A percentile compares a stretch with the other conserved stretches of the same genome.
phyloP scores from a whole-genome alignment of 1,140 invertebrate genomes.

The Dryas iulia region DNA sequence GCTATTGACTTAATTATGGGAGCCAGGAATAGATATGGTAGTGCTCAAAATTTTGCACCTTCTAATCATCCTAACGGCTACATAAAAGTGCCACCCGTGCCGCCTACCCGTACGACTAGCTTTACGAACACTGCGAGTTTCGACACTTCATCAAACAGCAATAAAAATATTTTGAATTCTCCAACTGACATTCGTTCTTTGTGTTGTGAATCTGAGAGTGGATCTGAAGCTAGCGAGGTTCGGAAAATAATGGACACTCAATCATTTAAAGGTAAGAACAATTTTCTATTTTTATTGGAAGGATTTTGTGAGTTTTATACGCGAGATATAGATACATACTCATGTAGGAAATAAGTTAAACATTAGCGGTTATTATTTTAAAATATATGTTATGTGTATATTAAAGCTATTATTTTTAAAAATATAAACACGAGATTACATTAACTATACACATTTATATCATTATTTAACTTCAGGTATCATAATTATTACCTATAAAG shows the following conservation, averaged over 20 bases:
- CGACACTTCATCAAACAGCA: slow-evolving; percentile 36
- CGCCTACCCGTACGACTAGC: slow-evolving; percentile 60
- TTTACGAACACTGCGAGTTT: slow-evolving; percentile 37
- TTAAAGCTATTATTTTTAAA: too few species aligned
- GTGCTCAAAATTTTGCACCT: slow-evolving; percentile 13
- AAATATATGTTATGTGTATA: too few species aligned
- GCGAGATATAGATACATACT: too few species aligned
- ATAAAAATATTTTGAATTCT: slow-evolving; percentile 34
- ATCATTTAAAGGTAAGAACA: slow-evolving; percentile 55
- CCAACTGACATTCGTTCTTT: slow-evolving; percentile 39
- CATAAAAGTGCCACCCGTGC: slow-evolving; percentile 43
- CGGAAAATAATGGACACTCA: slow-evolving; percentile 82
- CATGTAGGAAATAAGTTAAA: too few species aligned
- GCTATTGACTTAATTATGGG: not conserved
- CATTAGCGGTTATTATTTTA: too few species aligned
- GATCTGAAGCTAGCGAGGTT: slow-evolving; percentile 84
- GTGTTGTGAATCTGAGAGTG: slow-evolving; percentile 82
- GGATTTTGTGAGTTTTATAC: too few species aligned
- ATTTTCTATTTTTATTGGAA: slow-evolving; percentile 4
- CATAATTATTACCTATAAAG: too few species aligned
- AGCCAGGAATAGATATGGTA: slow-evolving; percentile 23
- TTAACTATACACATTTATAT: too few species aligned
- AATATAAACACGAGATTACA: too few species aligned
- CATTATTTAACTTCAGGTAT: too few species aligned
- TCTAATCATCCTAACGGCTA: not conserved